These are phyloP conservation scores for Globodera ellingtonae DNA, from an alignment of 1,140 invertebrate species.

Conservation along the genomic window DNA sequence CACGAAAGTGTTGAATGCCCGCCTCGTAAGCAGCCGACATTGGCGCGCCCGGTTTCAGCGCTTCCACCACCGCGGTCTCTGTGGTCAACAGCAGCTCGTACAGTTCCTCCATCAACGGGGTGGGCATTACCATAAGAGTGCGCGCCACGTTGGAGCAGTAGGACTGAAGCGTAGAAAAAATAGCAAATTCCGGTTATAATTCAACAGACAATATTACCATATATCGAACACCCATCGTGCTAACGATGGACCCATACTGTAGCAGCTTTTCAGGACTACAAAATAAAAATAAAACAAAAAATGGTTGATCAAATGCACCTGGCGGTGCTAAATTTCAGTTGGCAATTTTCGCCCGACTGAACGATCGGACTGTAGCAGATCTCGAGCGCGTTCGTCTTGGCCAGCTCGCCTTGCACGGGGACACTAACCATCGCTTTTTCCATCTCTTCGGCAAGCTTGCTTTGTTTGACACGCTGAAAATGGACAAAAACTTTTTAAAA, in stretches of 20 bases:
- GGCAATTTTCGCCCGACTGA: conserved; percentile 95
- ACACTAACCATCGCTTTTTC: conserved; percentile 81
- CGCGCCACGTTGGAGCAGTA: conserved; percentile 98
- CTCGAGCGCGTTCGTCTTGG: conserved; percentile 83
- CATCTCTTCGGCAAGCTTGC: conserved; percentile 89
- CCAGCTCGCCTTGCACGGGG: conserved; percentile 85
- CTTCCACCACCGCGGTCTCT: conserved; percentile 88
- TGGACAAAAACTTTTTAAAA: neutral
- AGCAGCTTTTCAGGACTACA: conserved; percentile 86
- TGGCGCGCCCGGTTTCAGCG: conserved; percentile 79
- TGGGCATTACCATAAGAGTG: conserved; percentile 94
- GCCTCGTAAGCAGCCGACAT: conserved; percentile 86
- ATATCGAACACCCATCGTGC: conserved; percentile 88
- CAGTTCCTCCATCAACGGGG: conserved; percentile 75
- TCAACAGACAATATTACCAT: conserved; percentile 68
- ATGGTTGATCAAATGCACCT: conserved; percentile 29
- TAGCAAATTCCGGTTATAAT: neutral
- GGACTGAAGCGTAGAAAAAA: conserved; percentile 67
- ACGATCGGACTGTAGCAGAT: conserved; percentile 98
- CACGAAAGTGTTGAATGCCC: conserved; percentile 80
- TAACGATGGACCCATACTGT: conserved; percentile 94
- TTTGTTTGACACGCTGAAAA: conserved; percentile 82
- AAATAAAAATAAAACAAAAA: conserved; percentile 40
- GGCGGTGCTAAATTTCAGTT: conserved; percentile 88
- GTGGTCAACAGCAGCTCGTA: conserved; percentile 89